A percentile compares a stretch with the other conserved stretches of the same genome.
These are phyloP conservation scores for Geococcyx californianus DNA, from an alignment of 2,113 vertebrate genomes.

Conservation along the genomic window DNA sequence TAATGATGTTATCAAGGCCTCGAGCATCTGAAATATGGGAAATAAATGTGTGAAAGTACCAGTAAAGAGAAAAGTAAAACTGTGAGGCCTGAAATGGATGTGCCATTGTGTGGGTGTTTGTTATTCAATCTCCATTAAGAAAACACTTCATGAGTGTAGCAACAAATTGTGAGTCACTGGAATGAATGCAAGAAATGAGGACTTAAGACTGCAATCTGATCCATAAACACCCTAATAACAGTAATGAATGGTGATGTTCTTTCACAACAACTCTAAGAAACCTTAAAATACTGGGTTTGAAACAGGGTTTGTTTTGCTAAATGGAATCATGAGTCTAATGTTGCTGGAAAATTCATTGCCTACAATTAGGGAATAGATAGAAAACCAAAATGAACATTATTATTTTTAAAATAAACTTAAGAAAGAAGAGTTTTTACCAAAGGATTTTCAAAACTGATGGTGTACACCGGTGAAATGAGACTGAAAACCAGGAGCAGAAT, in stretches of 20 bases:
- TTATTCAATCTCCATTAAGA: background rate
- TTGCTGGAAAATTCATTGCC: background rate
- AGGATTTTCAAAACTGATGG: background rate
- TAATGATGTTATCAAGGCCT: slow-evolving; percentile 34
- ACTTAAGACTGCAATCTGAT: background rate
- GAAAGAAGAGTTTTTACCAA: background rate
- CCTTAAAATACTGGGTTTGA: background rate
- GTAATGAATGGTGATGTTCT: background rate
- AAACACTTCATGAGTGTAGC: background rate
- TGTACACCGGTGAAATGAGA: background rate
- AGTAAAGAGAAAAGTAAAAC: slow-evolving; percentile 19
- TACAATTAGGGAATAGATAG: background rate
- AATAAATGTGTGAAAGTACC: slow-evolving; percentile 1
- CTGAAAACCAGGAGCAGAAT: background rate
- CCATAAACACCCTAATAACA: background rate
- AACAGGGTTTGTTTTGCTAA: accelerated
- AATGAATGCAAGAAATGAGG: background rate
- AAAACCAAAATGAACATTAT: background rate
- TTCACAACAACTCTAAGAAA: background rate
- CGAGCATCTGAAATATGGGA: background rate
- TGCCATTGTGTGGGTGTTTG: background rate
- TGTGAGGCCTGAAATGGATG: background rate
- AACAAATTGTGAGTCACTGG: background rate
- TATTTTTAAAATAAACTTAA: background rate
- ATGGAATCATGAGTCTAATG: background rate